Conservation (phyloP, 2,888 invertebrate species). For the Acrobasis consociella region DNA sequence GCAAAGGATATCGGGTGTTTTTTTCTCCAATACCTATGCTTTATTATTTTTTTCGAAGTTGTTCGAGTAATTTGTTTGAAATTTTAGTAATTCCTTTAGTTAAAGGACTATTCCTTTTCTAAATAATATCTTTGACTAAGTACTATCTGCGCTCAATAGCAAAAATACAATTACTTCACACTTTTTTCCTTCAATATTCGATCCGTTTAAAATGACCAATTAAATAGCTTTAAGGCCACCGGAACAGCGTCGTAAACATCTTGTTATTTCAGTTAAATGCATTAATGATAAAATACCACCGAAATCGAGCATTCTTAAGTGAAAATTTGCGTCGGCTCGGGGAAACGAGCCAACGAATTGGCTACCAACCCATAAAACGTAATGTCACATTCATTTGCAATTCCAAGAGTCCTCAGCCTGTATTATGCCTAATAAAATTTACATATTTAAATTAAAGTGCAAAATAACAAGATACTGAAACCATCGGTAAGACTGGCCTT, state of each 20-base stretch:
- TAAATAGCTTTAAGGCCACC: slow-evolving; percentile 1
- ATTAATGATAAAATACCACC: slow-evolving; percentile 56
- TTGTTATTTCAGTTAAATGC: slow-evolving; percentile 43
- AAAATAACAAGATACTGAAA: slow-evolving; percentile 79
- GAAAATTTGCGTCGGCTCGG: slow-evolving; percentile 74
- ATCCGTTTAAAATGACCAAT: not conserved
- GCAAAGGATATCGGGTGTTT: too few relatives aligned
- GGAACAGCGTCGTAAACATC: slow-evolving; percentile 40
- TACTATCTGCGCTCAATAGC: too few relatives aligned
- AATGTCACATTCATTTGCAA: slow-evolving; percentile 82
- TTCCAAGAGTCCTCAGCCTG: slow-evolving; percentile 79
- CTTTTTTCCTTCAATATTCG: too few relatives aligned
- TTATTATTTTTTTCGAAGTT: too few relatives aligned
- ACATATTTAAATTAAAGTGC: slow-evolving; percentile 82
- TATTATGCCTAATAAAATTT: slow-evolving; percentile 83
- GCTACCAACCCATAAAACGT: slow-evolving; percentile 80
- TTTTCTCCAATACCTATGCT: too few relatives aligned
- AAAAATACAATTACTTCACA: too few relatives aligned
- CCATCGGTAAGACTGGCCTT: slow-evolving; percentile 63
- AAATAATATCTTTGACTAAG: too few relatives aligned
- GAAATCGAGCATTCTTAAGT: slow-evolving; percentile 65
- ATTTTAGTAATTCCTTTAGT: too few relatives aligned
- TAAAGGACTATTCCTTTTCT: too few relatives aligned
- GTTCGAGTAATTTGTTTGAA: too few relatives aligned
- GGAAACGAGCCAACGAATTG: slow-evolving; percentile 77